phyloP scores from a whole-genome alignment of 2,888 invertebrate species.

The Mallateleia sp. region DNA sequence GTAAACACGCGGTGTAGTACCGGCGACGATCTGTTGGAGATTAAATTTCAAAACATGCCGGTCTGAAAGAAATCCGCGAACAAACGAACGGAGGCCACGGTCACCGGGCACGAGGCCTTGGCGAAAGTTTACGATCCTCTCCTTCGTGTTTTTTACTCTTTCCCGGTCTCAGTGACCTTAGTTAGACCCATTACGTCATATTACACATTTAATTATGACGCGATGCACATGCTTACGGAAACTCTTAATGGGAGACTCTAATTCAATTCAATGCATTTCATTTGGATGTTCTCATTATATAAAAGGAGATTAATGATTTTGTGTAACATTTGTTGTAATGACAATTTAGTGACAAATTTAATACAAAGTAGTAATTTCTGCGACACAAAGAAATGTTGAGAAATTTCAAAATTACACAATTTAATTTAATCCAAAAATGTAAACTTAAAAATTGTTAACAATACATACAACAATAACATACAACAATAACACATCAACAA shows the following conservation, averaged over 20 bases:
- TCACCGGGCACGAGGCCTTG: slow-evolving; percentile 64
- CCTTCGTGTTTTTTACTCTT: slow-evolving; percentile 64
- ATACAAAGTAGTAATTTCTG: too few species aligned
- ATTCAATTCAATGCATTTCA: background rate
- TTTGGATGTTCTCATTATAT: too few species aligned
- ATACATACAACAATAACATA: too few species aligned
- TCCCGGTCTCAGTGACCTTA: slow-evolving; percentile 54
- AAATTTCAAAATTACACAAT: too few species aligned
- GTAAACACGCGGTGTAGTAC: slow-evolving; percentile 7
- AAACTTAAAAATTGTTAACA: too few species aligned
- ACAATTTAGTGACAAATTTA: too few species aligned
- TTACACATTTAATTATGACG: slow-evolving; percentile 86
- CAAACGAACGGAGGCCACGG: slow-evolving; percentile 67
- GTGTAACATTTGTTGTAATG: too few species aligned
- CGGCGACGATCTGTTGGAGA: slow-evolving; percentile 31
- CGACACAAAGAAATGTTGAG: too few species aligned
- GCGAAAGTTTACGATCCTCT: slow-evolving; percentile 78
- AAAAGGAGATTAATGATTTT: too few species aligned
- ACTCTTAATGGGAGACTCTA: background rate
- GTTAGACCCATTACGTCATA: slow-evolving; percentile 85
- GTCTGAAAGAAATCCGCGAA: slow-evolving; percentile 69
- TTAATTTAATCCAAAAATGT: too few species aligned
- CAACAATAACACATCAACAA: too few species aligned
- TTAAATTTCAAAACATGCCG: slow-evolving; percentile 59
- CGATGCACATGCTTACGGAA: slow-evolving; percentile 34